Conservation (phyloP, 2,888 invertebrate genomes). For the Thymelicus sylvestris region DNA sequence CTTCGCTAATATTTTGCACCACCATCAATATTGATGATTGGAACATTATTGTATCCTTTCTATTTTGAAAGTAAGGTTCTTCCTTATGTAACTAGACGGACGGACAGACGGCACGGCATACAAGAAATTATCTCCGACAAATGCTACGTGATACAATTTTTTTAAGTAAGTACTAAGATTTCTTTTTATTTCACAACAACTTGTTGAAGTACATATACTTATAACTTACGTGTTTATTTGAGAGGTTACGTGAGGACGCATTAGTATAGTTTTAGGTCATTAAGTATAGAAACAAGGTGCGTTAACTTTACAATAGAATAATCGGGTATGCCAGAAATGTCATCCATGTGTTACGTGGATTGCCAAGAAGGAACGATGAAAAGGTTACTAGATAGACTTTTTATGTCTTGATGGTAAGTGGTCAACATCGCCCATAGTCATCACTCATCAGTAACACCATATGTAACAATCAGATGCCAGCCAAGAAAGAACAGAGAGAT, state of each 20-base stretch:
- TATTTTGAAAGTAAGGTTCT: slow-evolving; percentile 55
- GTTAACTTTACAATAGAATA: too few species aligned
- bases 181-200: slow-evolving; percentile 25
- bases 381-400: too few species aligned
- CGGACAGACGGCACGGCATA: slow-evolving; percentile 19
- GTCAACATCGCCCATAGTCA: too few species aligned
- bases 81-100: slow-evolving; percentile 52
- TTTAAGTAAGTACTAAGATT: slow-evolving; percentile 6
- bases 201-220: not conserved
- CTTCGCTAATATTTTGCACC: slow-evolving; percentile 39
- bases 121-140: slow-evolving; percentile 30
- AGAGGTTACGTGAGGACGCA: not conserved
- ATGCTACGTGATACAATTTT: slow-evolving; percentile 30
- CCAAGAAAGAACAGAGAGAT: too few species aligned
- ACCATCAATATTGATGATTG: slow-evolving; percentile 47
- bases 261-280: not conserved
- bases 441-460: too few species aligned
- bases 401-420: too few species aligned
- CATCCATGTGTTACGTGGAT: too few species aligned
- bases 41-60: slow-evolving; percentile 54
- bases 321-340: too few species aligned
- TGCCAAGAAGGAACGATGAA: too few species aligned
- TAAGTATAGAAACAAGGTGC: not conserved
- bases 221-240: not conserved
- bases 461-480: too few species aligned